Percentiles rank a stretch among this genome's conserved stretches.
Evolutionary conservation across 1,140 invertebrate species (phyloP).

Genomic region (Dufourea novaeangliae): DNA sequence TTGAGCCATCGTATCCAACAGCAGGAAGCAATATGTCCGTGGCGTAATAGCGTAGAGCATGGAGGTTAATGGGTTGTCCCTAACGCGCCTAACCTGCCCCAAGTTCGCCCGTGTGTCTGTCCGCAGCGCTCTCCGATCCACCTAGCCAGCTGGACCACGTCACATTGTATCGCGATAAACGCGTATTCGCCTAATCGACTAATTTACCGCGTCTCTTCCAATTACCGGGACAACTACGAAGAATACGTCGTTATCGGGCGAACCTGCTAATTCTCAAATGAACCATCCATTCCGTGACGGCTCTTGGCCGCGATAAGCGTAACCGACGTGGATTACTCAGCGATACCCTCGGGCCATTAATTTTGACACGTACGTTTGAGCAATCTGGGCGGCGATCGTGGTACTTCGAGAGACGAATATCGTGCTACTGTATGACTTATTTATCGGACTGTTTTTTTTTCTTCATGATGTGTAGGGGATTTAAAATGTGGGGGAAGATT

Average conservation of each 20-base stretch:
- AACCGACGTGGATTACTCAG: conserved; percentile 23
- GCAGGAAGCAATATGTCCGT: conserved; percentile 63
- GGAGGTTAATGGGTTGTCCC: conserved; percentile 62
- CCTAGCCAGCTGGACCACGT: conserved; percentile 22
- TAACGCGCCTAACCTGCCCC: conserved; percentile 63
- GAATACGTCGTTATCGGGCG: conserved; percentile 24
- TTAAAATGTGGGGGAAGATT: too few species aligned
- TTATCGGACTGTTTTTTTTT: too few species aligned
- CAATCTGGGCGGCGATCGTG: too few species aligned
- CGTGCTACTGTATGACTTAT: too few species aligned
- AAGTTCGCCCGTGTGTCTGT: conserved; percentile 31
- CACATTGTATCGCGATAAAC: conserved; percentile 51
- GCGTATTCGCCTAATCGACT: conserved; percentile 34
- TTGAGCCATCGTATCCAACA: conserved; percentile 46
- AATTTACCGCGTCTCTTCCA: conserved; percentile 47
- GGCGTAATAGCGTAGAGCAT: conserved; percentile 57
- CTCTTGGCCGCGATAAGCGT: conserved; percentile 2
- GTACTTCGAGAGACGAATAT: too few species aligned
- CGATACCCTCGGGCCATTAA: neutral
- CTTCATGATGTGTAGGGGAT: too few species aligned
- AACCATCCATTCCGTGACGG: neutral
- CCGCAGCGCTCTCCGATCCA: conserved; percentile 20
- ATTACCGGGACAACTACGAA: conserved; percentile 49
- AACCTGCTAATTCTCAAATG: neutral
- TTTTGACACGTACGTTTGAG: neutral